Conservation (phyloP, 2,113 vertebrate species). For the Corythaeola cristata region DNA sequence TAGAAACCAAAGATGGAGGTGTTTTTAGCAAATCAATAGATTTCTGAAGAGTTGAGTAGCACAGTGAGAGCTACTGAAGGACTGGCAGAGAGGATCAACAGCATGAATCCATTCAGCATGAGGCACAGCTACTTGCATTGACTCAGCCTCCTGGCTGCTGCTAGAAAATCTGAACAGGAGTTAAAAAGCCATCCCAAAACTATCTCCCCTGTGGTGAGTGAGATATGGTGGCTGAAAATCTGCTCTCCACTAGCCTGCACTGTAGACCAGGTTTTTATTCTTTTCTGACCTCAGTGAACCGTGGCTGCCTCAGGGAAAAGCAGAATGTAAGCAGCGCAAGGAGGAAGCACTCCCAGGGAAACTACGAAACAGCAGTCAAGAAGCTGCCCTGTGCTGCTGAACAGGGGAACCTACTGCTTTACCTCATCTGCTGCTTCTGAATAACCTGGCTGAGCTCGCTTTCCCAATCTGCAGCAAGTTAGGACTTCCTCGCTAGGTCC, state of each 20-base stretch:
- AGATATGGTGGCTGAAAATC: neutral
- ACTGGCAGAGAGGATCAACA: neutral
- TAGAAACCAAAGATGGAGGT: neutral
- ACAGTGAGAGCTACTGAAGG: neutral
- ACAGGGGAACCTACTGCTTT: neutral
- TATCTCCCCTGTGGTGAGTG: neutral
- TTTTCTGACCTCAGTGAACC: conserved; percentile 5
- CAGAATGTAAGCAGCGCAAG: neutral
- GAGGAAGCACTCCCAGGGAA: neutral
- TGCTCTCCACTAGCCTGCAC: neutral
- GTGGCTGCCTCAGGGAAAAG: neutral
- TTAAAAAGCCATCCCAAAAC: conserved; percentile 1
- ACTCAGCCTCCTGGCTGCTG: neutral
- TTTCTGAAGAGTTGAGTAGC: conserved; percentile 1
- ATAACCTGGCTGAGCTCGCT: neutral
- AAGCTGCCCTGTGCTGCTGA: neutral
- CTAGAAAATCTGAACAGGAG: neutral
- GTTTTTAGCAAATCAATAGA: neutral
- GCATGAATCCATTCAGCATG: neutral
- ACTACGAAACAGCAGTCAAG: neutral
- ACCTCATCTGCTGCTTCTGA: neutral
- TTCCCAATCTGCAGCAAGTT: neutral
- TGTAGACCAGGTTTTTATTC: neutral
- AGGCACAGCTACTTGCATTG: neutral
- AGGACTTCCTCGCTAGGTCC: neutral